Base-by-base conservation (phyloP, 2,797 vertebrate genomes). In the Crax fasciolata region DNA sequence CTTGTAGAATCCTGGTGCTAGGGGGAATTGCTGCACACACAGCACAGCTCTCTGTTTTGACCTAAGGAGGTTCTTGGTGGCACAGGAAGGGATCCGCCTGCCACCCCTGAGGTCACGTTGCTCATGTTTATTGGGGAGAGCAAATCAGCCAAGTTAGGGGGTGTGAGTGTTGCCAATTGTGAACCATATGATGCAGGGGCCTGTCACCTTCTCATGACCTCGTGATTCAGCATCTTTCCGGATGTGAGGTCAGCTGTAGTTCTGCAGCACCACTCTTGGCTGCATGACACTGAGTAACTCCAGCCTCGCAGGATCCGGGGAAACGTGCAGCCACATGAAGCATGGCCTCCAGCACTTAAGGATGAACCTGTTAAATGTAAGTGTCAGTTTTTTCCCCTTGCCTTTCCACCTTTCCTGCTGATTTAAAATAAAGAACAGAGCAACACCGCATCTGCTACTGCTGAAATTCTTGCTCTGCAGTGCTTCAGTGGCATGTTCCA, bases 211-310 rank as follows among this genome's bases (percentile, higher is more conserved):
- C 87, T 72, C 63, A 30, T 84, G 86, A 72, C 71, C 19, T 27
- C 78, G 44, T 92, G 93, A 94, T 73, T 96, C 89, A 93, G 76
- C 85, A 73, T 89, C 84, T 65, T 74, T 2, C 44, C 68, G 87
- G 71, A 63, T 48, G 3, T 80, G 85, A 95, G 63, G 61, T 94
- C 83, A 84, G 38, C 82, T 86, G 35, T 80, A 84, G 38, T 77
- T 62, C 13, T 5, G 19, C n/a, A 58, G 63, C 73, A 62, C 25
- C 35, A 41, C 14, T 8, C 14, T 57, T 84, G 46, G 46, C 86
- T 95, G 62, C 24, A 6, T 65, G 63, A 63, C 13, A 8, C 48
- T 38, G 73, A 43, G 25, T n/a, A 78, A 59, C 62, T 92, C 52
- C 68, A 79, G 46, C 58, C 66, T 72, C 58, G 16, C 41, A 70